phyloP scores from a whole-genome alignment of 2,797 vertebrate species.

The Channa striata region DNA sequence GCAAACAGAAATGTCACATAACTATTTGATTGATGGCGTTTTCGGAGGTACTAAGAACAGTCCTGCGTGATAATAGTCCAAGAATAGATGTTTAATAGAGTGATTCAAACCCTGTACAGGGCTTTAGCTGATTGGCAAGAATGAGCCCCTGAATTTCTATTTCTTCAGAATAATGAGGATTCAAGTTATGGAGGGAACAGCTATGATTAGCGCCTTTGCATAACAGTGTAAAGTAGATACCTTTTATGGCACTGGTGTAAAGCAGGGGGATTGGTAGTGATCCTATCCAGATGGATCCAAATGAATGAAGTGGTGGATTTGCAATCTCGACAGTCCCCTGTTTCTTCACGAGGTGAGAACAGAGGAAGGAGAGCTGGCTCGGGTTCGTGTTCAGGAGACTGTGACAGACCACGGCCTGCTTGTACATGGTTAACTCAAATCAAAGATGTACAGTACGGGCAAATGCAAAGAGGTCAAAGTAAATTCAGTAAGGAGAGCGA shows the following conservation, averaged over 20 bases:
- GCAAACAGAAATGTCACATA: slow-evolving; percentile 8
- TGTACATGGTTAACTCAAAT: slow-evolving; percentile 37
- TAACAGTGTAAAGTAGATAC: slow-evolving; percentile 36
- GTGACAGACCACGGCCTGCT: slow-evolving; percentile 25
- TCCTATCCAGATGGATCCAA: slow-evolving; percentile 57
- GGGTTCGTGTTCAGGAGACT: slow-evolving; percentile 35
- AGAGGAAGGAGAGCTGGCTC: slow-evolving; percentile 15
- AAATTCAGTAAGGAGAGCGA: slow-evolving; percentile 31
- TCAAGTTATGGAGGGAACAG: slow-evolving; percentile 21
- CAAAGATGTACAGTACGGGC: slow-evolving; percentile 12
- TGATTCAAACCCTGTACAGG: slow-evolving; percentile 9
- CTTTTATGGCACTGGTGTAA: slow-evolving; percentile 42
- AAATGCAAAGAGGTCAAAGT: slow-evolving; percentile 37
- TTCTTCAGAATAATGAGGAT: slow-evolving; percentile 30
- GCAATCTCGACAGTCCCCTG: slow-evolving; percentile 15
- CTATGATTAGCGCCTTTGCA: slow-evolving; percentile 36
- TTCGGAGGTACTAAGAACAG: slow-evolving; percentile 1
- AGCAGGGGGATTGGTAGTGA: slow-evolving; percentile 41
- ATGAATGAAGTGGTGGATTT: slow-evolving; percentile 41
- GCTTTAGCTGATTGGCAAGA: slow-evolving; percentile 39
- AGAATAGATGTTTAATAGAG: slow-evolving; percentile 5
- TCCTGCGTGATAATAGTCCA: slow-evolving; percentile 5
- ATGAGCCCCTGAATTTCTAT: slow-evolving; percentile 4
- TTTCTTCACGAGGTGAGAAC: slow-evolving; percentile 4
- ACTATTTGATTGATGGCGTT: slow-evolving; percentile 24